Percentiles rank a stretch among this genome's conserved stretches.
These are phyloP conservation scores for Oryzias dopingdopingensis DNA, from an alignment of 2,797 vertebrate genomes.

Conservation along the genomic window DNA sequence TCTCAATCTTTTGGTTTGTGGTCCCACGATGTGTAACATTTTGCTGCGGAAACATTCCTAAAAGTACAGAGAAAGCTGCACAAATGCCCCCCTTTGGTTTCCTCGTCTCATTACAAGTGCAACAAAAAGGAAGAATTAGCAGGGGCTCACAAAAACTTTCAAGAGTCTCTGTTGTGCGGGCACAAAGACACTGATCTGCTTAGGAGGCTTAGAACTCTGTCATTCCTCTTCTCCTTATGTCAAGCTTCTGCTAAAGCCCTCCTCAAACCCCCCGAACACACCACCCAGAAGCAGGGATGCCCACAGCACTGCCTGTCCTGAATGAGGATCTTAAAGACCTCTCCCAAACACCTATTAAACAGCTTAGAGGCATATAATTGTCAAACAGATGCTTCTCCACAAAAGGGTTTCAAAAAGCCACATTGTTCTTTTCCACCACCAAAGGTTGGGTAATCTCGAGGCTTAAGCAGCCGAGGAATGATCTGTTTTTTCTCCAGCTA, in stretches of 20 bases:
- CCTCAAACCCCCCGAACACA: conserved; percentile 35
- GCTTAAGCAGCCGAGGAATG: conserved; percentile 63
- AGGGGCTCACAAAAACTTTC: conserved; percentile 55
- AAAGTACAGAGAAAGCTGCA: conserved; percentile 21
- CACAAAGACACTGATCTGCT: conserved; percentile 76
- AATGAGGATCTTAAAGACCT: conserved; percentile 72
- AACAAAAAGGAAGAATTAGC: conserved; percentile 50
- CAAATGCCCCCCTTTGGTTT: conserved; percentile 28
- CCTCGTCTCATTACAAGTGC: conserved; percentile 28
- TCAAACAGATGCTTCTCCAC: conserved; percentile 57
- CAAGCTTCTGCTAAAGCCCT: conserved; percentile 50
- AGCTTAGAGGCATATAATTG: conserved; percentile 69
- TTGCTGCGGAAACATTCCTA: conserved; percentile 7
- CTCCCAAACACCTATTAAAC: conserved; percentile 69
- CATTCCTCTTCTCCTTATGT: conserved; percentile 57
- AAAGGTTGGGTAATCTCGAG: conserved; percentile 68
- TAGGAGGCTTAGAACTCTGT: conserved; percentile 59
- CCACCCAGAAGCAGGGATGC: conserved; percentile 40
- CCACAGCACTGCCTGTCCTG: conserved; percentile 38
- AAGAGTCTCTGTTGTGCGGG: conserved; percentile 64
- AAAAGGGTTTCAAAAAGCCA: conserved; percentile 68
- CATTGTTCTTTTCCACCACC: conserved; percentile 66
- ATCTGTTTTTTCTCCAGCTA: conserved; percentile 57
- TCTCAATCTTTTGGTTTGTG: conserved; percentile 13
- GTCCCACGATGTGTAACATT: conserved; percentile 51